Evolutionary conservation across 2,888 invertebrate genomes (phyloP), one percentile per base, ranked within the genome.

Genomic region (Macropis europaea): DNA sequence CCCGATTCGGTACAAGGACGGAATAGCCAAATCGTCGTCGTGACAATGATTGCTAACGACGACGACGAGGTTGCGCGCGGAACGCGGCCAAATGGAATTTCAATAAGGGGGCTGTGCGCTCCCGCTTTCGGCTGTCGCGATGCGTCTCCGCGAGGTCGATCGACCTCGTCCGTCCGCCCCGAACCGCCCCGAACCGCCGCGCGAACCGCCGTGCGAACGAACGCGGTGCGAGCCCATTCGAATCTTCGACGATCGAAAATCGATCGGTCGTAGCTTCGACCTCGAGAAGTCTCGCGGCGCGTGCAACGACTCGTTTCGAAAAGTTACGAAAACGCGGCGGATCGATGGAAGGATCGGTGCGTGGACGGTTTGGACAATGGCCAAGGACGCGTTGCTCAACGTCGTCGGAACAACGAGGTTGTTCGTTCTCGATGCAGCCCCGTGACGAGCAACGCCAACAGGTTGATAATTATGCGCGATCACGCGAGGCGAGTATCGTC

Each of bases 311-410:
- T 45, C 45, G 28, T n/a, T 7, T 7, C 7, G n/a, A 28, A 15
- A 2, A 32, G 54, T 54, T n/a, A 59, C 26, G 57, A 50, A 38
- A 13, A 38, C 3, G 26, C 3, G 9, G 7, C 17, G 36, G 30
- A 68, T 56, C 63, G 57, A 40, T 30, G 38, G 57, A 43, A 38
- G 40, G 34, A 81, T 75, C 77, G 79, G 82, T 73, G 82, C 81
- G 80, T 84, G 78, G 77, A 77, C 77, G 77, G 64, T 77, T 85
- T 87, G 87, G 87, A 84, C 76, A 62, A 63, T 63, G 76, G 84
- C 86, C 87, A 87, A 87, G 87, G 87, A 81, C 84, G 75, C 72
- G 74, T 86, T 85, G 81, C 87, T 79, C 71, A 82, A 85, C 60
- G 66, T 56, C 70, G 74, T 47, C 48, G 24, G 26, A 30, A 13